Evolutionary conservation across 53 echinoderm and acorn worm genomes (phyloP).

Genomic region (Paracentrotus lividus): DNA sequence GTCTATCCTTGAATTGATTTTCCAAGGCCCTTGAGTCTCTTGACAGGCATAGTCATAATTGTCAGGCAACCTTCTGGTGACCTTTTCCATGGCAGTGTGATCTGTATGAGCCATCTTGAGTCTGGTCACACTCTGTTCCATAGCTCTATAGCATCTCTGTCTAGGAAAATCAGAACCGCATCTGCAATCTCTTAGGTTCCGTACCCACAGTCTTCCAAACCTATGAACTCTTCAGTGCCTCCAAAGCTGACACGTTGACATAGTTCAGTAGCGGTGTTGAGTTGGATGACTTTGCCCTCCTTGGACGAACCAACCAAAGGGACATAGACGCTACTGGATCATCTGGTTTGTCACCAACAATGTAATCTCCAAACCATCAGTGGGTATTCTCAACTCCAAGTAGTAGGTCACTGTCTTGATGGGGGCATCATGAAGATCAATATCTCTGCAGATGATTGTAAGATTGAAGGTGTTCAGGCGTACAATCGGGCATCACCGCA

Average conservation of each 20-base stretch:
- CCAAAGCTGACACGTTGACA: slow-evolving; percentile 71
- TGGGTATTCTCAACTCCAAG: too few relatives aligned
- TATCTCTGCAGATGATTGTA: slow-evolving; percentile 62
- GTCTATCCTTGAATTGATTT: slow-evolving; percentile 76
- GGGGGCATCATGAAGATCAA: slow-evolving; percentile 64
- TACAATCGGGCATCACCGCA: slow-evolving; percentile 54
- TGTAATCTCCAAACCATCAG: slow-evolving; percentile 76
- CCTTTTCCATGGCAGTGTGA: slow-evolving; percentile 77
- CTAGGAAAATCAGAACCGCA: slow-evolving; percentile 67
- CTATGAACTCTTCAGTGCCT: slow-evolving; percentile 76
- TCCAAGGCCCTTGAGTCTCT: slow-evolving; percentile 72
- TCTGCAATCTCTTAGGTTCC: slow-evolving; percentile 73
- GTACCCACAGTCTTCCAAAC: slow-evolving; percentile 72
- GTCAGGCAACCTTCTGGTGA: slow-evolving; percentile 80
- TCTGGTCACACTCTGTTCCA: slow-evolving; percentile 50
- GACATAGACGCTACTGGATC: slow-evolving; percentile 75
- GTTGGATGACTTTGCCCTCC: slow-evolving; percentile 64
- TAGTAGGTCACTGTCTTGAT: slow-evolving; percentile 74
- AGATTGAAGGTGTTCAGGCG: slow-evolving; percentile 6
- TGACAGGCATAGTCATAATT: slow-evolving; percentile 75
- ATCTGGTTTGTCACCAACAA: slow-evolving; percentile 62
- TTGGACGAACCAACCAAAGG: slow-evolving; percentile 79
- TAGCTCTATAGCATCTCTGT: not conserved
- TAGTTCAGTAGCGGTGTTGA: slow-evolving; percentile 66
- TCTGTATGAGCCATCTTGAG: slow-evolving; percentile 80